phyloP scores from a whole-genome alignment of 2,113 vertebrate species.

The Thamnophis sirtalis region DNA sequence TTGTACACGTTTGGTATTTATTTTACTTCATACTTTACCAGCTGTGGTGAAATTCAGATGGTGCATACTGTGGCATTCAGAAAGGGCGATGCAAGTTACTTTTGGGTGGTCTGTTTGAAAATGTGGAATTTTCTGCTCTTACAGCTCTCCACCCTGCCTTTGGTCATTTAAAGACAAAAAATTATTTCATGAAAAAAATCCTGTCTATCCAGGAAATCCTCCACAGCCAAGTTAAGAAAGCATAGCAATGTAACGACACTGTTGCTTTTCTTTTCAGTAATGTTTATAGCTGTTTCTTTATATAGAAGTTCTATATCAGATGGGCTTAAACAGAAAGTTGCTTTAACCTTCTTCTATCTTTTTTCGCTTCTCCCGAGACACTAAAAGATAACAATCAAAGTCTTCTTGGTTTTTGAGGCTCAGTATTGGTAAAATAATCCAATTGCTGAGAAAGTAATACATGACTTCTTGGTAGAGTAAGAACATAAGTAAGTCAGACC shows the following conservation, averaged over 20 bases:
- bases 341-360: conserved; percentile 43
- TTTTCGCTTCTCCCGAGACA: conserved; percentile 28
- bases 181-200: conserved; percentile 42
- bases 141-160: conserved; percentile 3
- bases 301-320: conserved; percentile 27
- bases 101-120: conserved; percentile 46
- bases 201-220: not conserved
- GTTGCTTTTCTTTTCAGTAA: conserved; percentile 32
- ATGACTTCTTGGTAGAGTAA: conserved; percentile 34
- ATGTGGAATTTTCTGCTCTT: conserved; percentile 37
- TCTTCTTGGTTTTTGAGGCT: conserved; percentile 36
- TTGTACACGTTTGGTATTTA: not conserved
- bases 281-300: conserved; percentile 23
- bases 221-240: conserved; percentile 17
- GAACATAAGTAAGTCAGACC: not conserved
- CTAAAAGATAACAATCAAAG: conserved; percentile 43
- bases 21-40: conserved; percentile 3
- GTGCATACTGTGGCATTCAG: conserved; percentile 14
- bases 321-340: conserved; percentile 16
- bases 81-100: conserved; percentile 21
- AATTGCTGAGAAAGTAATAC: conserved; percentile 42
- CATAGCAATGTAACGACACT: not conserved
- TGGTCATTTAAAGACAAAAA: not conserved
- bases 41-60: conserved; percentile 26
- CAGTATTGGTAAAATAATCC: conserved; percentile 39